A percentile compares a stretch with the other conserved stretches of the same genome.
These are phyloP conservation scores for Lethrus apterus DNA, from an alignment of 1,140 invertebrate species.

Conservation along the genomic window DNA sequence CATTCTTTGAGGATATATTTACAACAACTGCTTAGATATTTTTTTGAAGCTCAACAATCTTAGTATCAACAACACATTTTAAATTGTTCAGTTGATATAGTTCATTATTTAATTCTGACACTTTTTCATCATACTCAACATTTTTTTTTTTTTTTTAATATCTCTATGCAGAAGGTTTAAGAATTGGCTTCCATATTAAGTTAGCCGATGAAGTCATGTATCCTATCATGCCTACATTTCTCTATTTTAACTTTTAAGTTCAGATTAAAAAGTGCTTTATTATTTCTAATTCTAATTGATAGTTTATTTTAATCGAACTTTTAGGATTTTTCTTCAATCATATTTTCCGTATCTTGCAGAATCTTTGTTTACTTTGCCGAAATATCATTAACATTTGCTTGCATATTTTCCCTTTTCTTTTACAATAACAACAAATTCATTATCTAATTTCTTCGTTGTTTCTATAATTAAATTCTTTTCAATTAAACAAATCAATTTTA, in stretches of 20 bases:
- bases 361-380: no score
- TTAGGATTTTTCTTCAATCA: neutral
- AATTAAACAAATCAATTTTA: no score
- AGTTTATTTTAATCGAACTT: neutral
- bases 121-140: constrained; percentile 3
- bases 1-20: constrained; percentile 12
- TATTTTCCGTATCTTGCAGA: no score
- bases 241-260: constrained; percentile 7
- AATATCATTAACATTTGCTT: no score
- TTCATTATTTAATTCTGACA: constrained; percentile 10
- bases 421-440: no score
- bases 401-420: no score
- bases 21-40: neutral
- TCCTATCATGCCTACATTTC: constrained; percentile 8
- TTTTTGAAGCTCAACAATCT: constrained; percentile 9
- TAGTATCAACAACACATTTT: constrained; percentile 4
- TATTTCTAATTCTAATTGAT: neutral
- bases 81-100: constrained; percentile 4
- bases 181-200: neutral
- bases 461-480: no score
- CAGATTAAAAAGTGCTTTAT: constrained; percentile 4
- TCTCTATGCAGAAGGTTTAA: constrained; percentile 9
- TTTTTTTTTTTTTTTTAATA: constrained; percentile 7
- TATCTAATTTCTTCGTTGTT: no score
- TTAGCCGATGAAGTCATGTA: constrained; percentile 2